A percentile compares a stretch with the other conserved stretches of the same genome.
Evolutionary conservation across 1,140 invertebrate species (phyloP).

Genomic region (Pseudomyrmex concolor): DNA sequence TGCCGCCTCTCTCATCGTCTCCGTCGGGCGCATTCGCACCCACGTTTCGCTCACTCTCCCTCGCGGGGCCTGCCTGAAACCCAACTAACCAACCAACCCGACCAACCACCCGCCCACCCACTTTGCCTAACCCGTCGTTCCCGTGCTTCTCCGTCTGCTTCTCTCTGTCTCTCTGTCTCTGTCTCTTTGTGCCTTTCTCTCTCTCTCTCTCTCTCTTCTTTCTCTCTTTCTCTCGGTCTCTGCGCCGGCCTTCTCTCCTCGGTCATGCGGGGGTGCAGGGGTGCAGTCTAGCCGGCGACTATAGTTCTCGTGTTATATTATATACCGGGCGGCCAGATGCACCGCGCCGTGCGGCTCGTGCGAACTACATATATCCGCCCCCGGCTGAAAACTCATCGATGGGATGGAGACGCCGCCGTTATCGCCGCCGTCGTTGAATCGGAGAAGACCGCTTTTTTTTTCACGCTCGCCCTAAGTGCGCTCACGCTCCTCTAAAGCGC

Average conservation of each 20-base stretch:
- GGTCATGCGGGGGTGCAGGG: slow-evolving; percentile 68
- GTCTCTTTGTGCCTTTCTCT: slow-evolving; percentile 15
- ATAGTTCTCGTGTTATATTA: slow-evolving; percentile 70
- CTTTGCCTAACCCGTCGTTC: slow-evolving; percentile 52
- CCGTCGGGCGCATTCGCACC: slow-evolving; percentile 18
- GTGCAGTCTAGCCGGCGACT: slow-evolving; percentile 79
- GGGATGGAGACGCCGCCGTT: slow-evolving; percentile 18
- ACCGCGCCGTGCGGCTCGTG: neutral
- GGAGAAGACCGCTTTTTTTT: neutral
- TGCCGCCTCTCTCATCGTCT: slow-evolving; percentile 18
- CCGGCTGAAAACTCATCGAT: slow-evolving; percentile 66
- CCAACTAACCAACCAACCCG: slow-evolving; percentile 51
- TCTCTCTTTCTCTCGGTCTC: slow-evolving; percentile 49
- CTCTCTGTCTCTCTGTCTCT: slow-evolving; percentile 32
- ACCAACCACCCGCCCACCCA: slow-evolving; percentile 40
- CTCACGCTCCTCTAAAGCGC: neutral
- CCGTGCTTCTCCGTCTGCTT: slow-evolving; percentile 4
- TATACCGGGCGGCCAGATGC: slow-evolving; percentile 31
- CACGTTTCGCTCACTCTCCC: slow-evolving; percentile 11
- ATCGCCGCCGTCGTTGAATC: slow-evolving; percentile 9
- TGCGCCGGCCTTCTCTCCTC: slow-evolving; percentile 70
- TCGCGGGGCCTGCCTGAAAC: slow-evolving; percentile 37
- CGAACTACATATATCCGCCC: slow-evolving; percentile 58
- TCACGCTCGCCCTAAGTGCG: slow-evolving; percentile 17
- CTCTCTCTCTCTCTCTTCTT: neutral